A percentile compares a stretch with the other conserved stretches of the same genome.
Conservation (phyloP, 2,113 vertebrate species). For the Phylloscopus trochiloides region DNA sequence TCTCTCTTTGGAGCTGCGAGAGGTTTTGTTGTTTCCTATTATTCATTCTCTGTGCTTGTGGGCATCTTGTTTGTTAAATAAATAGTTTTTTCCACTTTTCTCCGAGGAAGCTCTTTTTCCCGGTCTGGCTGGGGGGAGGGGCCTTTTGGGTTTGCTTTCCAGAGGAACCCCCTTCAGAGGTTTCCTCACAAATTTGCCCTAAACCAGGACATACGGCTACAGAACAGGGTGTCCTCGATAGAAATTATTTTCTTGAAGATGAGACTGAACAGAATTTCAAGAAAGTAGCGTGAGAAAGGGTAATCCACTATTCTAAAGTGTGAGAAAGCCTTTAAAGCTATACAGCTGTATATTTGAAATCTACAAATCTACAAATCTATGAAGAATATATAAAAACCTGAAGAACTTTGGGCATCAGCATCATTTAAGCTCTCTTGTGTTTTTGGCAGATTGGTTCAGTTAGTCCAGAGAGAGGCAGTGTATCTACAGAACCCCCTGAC, state of each 20-base stretch:
- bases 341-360: not conserved
- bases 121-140: too few relatives aligned
- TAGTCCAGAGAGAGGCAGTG: not conserved
- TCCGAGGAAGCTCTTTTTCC: too few relatives aligned
- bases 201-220: not conserved
- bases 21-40: too few relatives aligned
- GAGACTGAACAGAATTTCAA: not conserved
- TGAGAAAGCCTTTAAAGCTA: not conserved
- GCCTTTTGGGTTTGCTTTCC: too few relatives aligned
- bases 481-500: not conserved
- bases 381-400: not conserved
- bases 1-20: too few relatives aligned
- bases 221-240: not conserved
- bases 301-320: not conserved
- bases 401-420: not conserved
- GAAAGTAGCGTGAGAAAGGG: not conserved
- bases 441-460: not conserved
- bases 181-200: too few relatives aligned
- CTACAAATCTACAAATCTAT: not conserved
- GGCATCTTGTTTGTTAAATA: too few relatives aligned
- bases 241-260: not conserved
- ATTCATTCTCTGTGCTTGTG: too few relatives aligned
- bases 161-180: too few relatives aligned
- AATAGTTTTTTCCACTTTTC: too few relatives aligned
- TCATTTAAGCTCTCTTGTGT: accelerated